These are phyloP conservation scores for Zonitis immaculata DNA, from an alignment of 2,888 invertebrate genomes.

Conservation along the genomic window DNA sequence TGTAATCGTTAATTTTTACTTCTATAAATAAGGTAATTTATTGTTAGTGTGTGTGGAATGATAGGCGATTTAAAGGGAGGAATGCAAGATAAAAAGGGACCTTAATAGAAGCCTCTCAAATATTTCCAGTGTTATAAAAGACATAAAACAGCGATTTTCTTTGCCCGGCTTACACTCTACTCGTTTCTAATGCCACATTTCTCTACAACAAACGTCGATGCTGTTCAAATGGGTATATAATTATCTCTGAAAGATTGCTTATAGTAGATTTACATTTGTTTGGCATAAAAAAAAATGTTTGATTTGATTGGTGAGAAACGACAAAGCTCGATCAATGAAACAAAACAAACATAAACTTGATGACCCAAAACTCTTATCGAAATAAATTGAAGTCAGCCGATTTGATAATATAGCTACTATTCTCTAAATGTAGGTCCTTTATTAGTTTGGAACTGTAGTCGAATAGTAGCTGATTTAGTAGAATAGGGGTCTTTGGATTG, in stretches of 20 bases:
- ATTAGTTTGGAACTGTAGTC: neutral
- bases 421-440: neutral
- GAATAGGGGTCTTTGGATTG: constrained; percentile 19
- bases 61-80: neutral
- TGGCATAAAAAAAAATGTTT: neutral
- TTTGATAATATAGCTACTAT: neutral
- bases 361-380: neutral
- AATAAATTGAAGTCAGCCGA: neutral
- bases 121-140: neutral
- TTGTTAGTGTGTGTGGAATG: neutral
- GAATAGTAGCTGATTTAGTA: neutral
- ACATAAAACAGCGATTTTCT: constrained; percentile 1
- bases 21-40: neutral
- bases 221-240: neutral
- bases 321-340: neutral
- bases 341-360: neutral
- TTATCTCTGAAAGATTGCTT: neutral
- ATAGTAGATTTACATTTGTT: neutral
- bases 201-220: neutral
- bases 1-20: neutral
- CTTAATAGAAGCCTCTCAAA: neutral
- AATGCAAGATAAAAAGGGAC: neutral
- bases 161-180: neutral
- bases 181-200: neutral
- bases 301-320: neutral